Base-by-base conservation (phyloP, 2,888 invertebrate species). In the Lissonota sp. region DNA sequence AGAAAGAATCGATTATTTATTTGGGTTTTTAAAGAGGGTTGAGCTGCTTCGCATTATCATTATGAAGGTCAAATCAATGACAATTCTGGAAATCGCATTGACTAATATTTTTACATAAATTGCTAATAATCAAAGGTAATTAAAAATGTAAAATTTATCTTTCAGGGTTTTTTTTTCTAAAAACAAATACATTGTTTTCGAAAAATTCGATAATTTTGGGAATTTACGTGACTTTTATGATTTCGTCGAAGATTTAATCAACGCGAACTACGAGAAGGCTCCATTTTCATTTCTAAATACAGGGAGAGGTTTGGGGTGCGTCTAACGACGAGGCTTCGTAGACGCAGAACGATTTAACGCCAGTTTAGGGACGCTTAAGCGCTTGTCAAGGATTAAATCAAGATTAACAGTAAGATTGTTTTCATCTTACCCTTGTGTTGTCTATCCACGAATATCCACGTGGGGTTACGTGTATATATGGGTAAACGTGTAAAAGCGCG, bases 331-430 rank as follows among this genome's bases (percentile, higher is more conserved):
- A 82, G 70, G 51, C 26, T 26, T 26, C 46, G 79, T 63, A 82
- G 83, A 81, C 75, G 72, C 58, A 78, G 79, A 76, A 82, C 91
- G 87, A 90, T 90, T 90, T 90, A 90, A 88, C 89, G 88, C 89
- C 88, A 88, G 90, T 91, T 90, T 89, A 90, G 88, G 87, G 87
- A 88, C 87, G 87, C 90, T 91, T 89, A 91, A 91, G 91, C 89
- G 91, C 91, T 91, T 91, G 91, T 91, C 91, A 91, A 90, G 92
- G 92, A 91, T 92, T 92, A 91, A 91, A 91, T 91, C 90, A 91
- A 92, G 92, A 92, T 92, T 92, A 92, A 91, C 91, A 87, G 89
- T 87, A 87, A 90, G 91, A 91, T 91, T 91, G 86, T 84, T 84
- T 86, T 87, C 88, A 82, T 86, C 85, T 86, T 26, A 26, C 83